Evolutionary conservation across 2,113 vertebrate genomes (phyloP), one percentile per base, ranked within the genome.

Genomic region (Plestiodon gilberti): DNA sequence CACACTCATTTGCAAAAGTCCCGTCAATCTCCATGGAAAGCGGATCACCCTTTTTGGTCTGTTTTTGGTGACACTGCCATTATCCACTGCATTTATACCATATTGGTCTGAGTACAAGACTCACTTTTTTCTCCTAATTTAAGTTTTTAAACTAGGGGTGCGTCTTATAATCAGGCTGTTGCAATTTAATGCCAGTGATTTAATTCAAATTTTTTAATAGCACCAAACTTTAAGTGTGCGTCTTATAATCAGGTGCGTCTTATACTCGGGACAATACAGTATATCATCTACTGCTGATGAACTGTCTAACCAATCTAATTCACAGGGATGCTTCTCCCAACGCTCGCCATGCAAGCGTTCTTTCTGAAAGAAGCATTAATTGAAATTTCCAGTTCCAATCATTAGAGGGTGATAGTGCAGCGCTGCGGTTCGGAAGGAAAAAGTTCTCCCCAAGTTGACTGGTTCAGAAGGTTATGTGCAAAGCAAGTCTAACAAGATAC

Each of bases 401-500:
- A 69, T 48, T 67, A 67, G 91, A 92, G 61, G 89, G 89, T 93
- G 61, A 73, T 1, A 33, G 71, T 75, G 30, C 14, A 81, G 55
- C 90, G 52, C 38, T 89, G 80, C 90, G 84, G 78, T 85, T n/a
- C 92, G 33, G 62, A n/a, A 88, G 61, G 48, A 85, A 67, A 81
- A 85, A 52, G 83, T 83, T 93, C 86, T 84, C 93, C 52, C 59
- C 88, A 91, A 84, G 85, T 30, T 90, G 43, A 74, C 78, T 64
- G 81, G 82, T 81, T 94, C 87, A 89, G 88, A 89, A 94, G 90
- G 91, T 95, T 94, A 92, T 89, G 82, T 83, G 85, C 69, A 89
- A 95, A 94, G 77, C 22, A 90, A 85, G 85, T 52, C 89, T 94
- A 96, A 95, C 86, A 83, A 93, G 88, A 91, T 90, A 78, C 67